Percentiles rank a stretch among this genome's conserved stretches.
Evolutionary conservation across 2,797 vertebrate genomes (phyloP).

Genomic region (Eulemur coronatus): DNA sequence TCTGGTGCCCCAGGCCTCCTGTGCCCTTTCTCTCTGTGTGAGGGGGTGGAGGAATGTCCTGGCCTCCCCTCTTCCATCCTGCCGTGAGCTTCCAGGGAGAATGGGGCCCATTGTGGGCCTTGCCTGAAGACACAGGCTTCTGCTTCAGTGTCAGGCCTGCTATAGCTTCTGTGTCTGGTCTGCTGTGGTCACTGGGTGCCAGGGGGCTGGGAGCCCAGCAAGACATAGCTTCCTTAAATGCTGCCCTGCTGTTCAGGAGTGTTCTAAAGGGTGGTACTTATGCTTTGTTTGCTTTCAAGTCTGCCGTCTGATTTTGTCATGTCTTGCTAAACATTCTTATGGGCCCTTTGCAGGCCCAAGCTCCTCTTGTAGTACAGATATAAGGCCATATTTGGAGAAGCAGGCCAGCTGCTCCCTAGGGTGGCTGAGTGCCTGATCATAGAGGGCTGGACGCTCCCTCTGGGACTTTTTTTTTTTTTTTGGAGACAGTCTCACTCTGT

Average conservation of each 20-base stretch:
- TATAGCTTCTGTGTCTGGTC: background rate
- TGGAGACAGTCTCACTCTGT: too few species aligned
- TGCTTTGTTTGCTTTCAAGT: background rate
- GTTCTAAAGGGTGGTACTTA: background rate
- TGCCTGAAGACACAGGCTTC: background rate
- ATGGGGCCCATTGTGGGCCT: conserved; percentile 64
- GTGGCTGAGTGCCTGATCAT: background rate
- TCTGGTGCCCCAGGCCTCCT: conserved; percentile 31
- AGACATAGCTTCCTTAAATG: background rate
- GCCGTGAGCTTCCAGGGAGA: conserved; percentile 49
- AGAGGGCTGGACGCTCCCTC: background rate
- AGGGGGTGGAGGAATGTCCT: conserved; percentile 72
- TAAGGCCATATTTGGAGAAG: conserved; percentile 44
- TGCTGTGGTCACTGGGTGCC: background rate
- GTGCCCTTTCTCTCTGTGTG: conserved; percentile 62
- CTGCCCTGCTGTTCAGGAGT: background rate
- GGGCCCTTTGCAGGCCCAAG: background rate
- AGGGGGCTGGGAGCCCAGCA: background rate
- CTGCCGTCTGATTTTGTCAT: background rate
- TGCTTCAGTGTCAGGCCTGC: background rate
- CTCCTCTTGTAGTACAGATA: background rate
- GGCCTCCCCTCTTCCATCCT: conserved; percentile 19
- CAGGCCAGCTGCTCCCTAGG: background rate
- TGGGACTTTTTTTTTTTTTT: background rate
- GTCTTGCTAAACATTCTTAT: background rate